A percentile compares a stretch with the other conserved stretches of the same genome.
Evolutionary conservation across 2,888 invertebrate species (phyloP).

Genomic region (Arctia plantaginis): DNA sequence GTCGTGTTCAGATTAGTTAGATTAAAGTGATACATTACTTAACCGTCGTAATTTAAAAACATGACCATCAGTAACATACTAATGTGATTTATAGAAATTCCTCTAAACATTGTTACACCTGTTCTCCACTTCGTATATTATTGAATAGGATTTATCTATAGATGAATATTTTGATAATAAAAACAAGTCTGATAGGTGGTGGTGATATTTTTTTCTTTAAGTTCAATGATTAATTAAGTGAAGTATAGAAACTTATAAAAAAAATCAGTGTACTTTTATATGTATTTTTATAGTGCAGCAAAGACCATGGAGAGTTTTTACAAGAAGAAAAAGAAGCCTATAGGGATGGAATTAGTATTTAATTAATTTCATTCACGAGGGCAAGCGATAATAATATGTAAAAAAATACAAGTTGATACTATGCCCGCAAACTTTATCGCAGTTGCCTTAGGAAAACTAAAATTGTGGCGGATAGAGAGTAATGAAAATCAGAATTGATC

Average conservation of each 20-base stretch:
- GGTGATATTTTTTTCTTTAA: neutral
- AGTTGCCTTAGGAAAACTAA: constrained; percentile 3
- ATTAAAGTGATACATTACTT: constrained; percentile 13
- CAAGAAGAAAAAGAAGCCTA: neutral
- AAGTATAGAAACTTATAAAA: neutral
- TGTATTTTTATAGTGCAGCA: neutral
- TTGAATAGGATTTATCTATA: constrained; percentile 26
- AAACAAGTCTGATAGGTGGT: constrained; percentile 12
- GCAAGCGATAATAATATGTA: neutral
- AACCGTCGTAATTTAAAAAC: constrained; percentile 13
- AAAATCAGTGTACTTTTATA: neutral
- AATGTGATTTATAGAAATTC: constrained; percentile 31
- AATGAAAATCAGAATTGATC: constrained; percentile 21
- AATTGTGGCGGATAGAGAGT: constrained; percentile 1
- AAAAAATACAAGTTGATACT: neutral
- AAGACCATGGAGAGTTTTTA: neutral
- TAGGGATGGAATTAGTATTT: neutral
- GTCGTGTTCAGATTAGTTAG: constrained; percentile 7
- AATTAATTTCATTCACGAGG: neutral
- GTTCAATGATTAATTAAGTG: neutral
- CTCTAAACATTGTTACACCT: constrained; percentile 34
- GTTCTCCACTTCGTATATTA: constrained; percentile 30
- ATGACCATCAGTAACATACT: constrained; percentile 25
- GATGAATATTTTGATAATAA: constrained; percentile 20
- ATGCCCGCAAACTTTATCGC: neutral